These are phyloP conservation scores for Drosophila neutralis DNA, from an alignment of 2,888 invertebrate genomes.

Conservation along the genomic window DNA sequence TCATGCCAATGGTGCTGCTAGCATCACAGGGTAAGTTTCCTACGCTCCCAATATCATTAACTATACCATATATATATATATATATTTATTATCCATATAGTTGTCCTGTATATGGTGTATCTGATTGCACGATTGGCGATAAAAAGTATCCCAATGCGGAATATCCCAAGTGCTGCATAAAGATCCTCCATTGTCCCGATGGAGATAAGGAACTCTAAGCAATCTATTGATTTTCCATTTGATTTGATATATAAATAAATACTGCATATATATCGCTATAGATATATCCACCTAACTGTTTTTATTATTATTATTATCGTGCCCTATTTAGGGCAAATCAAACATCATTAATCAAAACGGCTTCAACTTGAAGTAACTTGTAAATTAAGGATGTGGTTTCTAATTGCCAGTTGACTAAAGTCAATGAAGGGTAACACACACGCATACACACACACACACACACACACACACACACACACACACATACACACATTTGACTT, in stretches of 20 bases:
- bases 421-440: conserved; percentile 16
- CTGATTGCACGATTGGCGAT: conserved; percentile 34
- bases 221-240: neutral
- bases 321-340: neutral
- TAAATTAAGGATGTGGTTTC: conserved; percentile 41
- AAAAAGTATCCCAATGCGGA: conserved; percentile 31
- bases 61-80: neutral
- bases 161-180: conserved; percentile 38
- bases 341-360: conserved; percentile 14
- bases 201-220: conserved; percentile 5
- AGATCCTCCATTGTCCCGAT: conserved; percentile 13
- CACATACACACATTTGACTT: conserved; percentile 8
- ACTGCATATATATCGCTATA: neutral
- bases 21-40: neutral
- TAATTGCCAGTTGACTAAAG: conserved; percentile 30
- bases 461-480: neutral
- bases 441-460: neutral
- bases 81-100: conserved; percentile 18
- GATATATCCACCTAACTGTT: neutral
- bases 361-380: conserved; percentile 12
- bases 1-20: neutral
- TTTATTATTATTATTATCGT: neutral
- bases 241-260: neutral
- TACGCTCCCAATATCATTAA: neutral
- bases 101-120: conserved; percentile 18